phyloP scores from a whole-genome alignment of 2,113 vertebrate species.

The Callospermophilus lateralis region DNA sequence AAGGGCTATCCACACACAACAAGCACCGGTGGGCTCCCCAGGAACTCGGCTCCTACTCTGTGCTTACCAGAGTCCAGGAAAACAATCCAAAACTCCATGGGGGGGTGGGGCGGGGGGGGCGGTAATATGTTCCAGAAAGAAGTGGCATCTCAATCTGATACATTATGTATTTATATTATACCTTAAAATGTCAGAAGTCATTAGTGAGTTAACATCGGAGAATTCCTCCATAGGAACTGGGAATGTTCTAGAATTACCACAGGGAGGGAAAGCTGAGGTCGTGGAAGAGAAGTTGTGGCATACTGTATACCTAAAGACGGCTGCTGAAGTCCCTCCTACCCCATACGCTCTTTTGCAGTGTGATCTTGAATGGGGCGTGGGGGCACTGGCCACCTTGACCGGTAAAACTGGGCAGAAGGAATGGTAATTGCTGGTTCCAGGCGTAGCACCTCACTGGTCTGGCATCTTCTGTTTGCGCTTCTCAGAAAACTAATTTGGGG shows the following conservation, averaged over 20 bases:
- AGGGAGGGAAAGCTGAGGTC: not conserved
- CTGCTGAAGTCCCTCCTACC: fast-evolving
- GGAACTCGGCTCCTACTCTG: not conserved
- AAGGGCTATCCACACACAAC: not conserved
- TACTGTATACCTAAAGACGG: not conserved
- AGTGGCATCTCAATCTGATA: not conserved
- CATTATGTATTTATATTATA: not conserved
- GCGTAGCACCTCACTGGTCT: not conserved
- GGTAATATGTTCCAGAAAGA: not conserved
- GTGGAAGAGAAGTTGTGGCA: not conserved
- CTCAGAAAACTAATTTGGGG: not conserved
- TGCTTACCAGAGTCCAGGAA: not conserved
- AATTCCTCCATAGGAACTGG: not conserved
- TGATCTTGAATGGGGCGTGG: not conserved
- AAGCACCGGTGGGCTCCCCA: not conserved
- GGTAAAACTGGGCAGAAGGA: not conserved
- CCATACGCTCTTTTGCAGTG: not conserved
- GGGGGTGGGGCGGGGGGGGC: too few relatives aligned
- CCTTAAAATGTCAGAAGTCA: not conserved
- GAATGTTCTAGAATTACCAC: not conserved
- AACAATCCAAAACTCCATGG: not conserved
- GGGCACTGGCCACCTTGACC: not conserved
- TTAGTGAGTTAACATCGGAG: not conserved
- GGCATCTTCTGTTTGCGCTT: not conserved
- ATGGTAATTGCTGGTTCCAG: not conserved